Evolutionary conservation across 2,797 vertebrate species (phyloP).

Genomic region (Aphelocoma californica): DNA sequence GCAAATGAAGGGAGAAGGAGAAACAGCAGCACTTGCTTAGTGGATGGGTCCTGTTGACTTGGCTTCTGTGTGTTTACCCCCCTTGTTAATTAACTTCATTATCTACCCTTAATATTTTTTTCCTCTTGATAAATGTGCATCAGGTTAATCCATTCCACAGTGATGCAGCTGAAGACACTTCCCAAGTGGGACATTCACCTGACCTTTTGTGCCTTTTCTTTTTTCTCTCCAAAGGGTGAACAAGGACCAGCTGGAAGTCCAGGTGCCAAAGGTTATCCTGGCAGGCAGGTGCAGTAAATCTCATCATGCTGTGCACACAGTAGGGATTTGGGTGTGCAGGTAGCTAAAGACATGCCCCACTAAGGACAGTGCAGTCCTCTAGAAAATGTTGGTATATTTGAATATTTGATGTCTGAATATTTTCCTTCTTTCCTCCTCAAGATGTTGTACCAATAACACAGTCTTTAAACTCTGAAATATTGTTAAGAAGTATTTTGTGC

Average conservation of each 20-base stretch:
- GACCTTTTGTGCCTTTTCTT: neutral
- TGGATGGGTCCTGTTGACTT: neutral
- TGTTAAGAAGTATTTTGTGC: neutral
- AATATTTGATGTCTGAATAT: neutral
- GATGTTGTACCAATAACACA: neutral
- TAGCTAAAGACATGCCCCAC: neutral
- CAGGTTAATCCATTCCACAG: neutral
- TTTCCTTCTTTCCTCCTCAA: neutral
- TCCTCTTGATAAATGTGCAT: neutral
- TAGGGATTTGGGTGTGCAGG: conserved; percentile 63
- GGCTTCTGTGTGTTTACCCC: neutral
- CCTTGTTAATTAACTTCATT: neutral
- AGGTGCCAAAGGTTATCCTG: conserved; percentile 99
- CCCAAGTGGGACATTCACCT: neutral
- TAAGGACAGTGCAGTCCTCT: neutral
- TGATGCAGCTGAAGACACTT: neutral
- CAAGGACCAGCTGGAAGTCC: conserved; percentile 88
- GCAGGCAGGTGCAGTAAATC: conserved; percentile 99
- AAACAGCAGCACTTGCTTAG: neutral
- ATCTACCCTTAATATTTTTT: neutral
- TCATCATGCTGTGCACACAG: conserved; percentile 81
- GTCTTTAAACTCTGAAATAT: neutral
- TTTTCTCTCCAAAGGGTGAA: conserved; percentile 82
- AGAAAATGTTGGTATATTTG: neutral
- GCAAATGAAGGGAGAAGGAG: neutral